phyloP scores from a whole-genome alignment of 2,797 vertebrate species.

The Harpagifer antarcticus region DNA sequence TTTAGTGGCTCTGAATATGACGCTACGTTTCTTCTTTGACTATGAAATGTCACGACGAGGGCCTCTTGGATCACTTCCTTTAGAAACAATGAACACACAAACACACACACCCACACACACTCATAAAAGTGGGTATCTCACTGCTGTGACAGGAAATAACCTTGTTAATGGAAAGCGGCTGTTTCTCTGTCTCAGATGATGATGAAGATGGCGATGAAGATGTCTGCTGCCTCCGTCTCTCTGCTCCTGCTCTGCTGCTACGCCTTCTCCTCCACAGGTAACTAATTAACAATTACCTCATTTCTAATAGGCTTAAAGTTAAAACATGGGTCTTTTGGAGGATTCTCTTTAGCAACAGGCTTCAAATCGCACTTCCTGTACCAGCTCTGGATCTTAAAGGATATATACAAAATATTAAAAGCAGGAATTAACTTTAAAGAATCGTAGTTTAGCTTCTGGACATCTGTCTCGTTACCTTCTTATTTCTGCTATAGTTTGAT shows the following conservation, averaged over 20 bases:
- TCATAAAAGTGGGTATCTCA: neutral
- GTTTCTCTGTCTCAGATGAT: slow-evolving; percentile 7
- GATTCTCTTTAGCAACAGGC: neutral
- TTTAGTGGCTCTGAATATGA: slow-evolving; percentile 4
- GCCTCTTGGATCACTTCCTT: slow-evolving; percentile 69
- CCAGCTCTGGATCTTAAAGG: neutral
- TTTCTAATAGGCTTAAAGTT: neutral
- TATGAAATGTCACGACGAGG: slow-evolving; percentile 2
- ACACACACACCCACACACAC: slow-evolving; percentile 1
- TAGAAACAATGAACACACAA: slow-evolving; percentile 17
- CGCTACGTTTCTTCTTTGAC: slow-evolving; percentile 3
- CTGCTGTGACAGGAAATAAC: slow-evolving; percentile 65
- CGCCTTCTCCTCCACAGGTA: slow-evolving; percentile 39
- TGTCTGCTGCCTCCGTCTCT: slow-evolving; percentile 27
- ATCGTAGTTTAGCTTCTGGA: no score
- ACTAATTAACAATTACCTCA: neutral
- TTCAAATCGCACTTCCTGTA: neutral
- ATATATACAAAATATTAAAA: neutral
- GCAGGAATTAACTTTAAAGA: neutral
- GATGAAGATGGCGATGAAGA: slow-evolving; percentile 33
- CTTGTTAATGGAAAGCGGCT: slow-evolving; percentile 26
- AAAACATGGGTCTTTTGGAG: neutral
- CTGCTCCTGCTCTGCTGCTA: slow-evolving; percentile 49
- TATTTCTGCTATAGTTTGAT: neutral
- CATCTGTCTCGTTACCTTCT: neutral